Conservation (phyloP, 2,797 vertebrate genomes). For the Carapus acus region DNA sequence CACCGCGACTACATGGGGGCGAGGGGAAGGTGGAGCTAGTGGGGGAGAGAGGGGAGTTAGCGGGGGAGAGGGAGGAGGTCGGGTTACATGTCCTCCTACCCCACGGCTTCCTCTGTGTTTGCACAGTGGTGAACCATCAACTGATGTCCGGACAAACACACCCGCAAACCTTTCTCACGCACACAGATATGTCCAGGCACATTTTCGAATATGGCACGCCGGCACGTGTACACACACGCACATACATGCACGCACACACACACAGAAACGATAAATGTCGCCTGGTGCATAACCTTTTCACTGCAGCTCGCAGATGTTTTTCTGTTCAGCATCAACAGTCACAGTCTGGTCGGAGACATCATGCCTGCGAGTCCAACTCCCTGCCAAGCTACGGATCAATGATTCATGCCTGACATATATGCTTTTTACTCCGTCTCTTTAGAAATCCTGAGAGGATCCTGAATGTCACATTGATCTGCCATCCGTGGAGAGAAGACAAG, state of each 20-base stretch:
- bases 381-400: constrained; percentile 28
- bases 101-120: not conserved
- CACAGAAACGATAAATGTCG: constrained; percentile 25
- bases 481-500: not conserved
- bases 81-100: not conserved
- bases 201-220: not conserved
- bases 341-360: constrained; percentile 18
- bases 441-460: too few species aligned
- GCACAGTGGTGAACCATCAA: constrained; percentile 20
- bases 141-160: constrained; percentile 15
- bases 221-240: not conserved
- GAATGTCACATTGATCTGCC: not conserved
- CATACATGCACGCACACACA: constrained; percentile 9
- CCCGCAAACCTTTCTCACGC: too few species aligned
- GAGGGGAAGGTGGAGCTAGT: constrained; percentile 1
- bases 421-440: not conserved
- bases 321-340: constrained; percentile 38
- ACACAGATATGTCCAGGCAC: too few species aligned
- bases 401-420: constrained; percentile 11
- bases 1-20: constrained; percentile 12
- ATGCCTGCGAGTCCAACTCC: constrained; percentile 17
- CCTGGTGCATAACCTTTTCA: constrained; percentile 44
- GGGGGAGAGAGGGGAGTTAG: too few species aligned
- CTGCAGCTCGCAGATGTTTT: constrained; percentile 30
- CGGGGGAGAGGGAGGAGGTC: too few species aligned